phyloP scores from a whole-genome alignment of 37 sponge, comb jelly and placozoan genomes.

The Halisarca cf. caerulea region DNA sequence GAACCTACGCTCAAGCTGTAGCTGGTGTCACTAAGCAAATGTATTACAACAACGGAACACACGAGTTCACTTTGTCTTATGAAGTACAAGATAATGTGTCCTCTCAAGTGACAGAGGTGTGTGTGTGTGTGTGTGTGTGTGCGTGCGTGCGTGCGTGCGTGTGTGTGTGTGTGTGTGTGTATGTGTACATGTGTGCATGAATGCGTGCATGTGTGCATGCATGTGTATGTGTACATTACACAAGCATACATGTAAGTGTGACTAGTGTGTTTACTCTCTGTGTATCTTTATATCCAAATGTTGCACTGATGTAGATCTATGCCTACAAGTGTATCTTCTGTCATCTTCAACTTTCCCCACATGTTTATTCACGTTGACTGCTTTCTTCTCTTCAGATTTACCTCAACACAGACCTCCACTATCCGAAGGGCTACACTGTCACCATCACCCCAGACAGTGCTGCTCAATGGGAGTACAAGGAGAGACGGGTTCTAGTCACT shows the following conservation, averaged over 20 bases:
- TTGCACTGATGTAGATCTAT: too few relatives aligned
- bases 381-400: conserved; percentile 56
- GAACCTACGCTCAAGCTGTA: conserved; percentile 83
- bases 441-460: conserved; percentile 14
- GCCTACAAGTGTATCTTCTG: too few relatives aligned
- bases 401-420: conserved; percentile 72
- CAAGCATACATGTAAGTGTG: too few relatives aligned
- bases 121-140: conserved; percentile 16
- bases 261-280: too few relatives aligned
- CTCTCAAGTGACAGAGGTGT: conserved; percentile 58
- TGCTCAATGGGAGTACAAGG: conserved; percentile 33
- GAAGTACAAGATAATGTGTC: conserved; percentile 6
- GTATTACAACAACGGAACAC: conserved; percentile 46
- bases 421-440: conserved; percentile 56
- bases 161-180: conserved; percentile 3
- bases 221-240: too few relatives aligned
- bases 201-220: too few relatives aligned
- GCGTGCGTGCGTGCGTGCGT: not conserved
- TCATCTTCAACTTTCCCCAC: not conserved
- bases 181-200: too few relatives aligned
- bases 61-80: conserved; percentile 63
- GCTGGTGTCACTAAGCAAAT: conserved; percentile 64
- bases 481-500: conserved; percentile 34
- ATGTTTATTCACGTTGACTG: not conserved
- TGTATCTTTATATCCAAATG: too few relatives aligned